phyloP scores from a whole-genome alignment of 1,140 invertebrate species.

The Papilio glaucus region DNA sequence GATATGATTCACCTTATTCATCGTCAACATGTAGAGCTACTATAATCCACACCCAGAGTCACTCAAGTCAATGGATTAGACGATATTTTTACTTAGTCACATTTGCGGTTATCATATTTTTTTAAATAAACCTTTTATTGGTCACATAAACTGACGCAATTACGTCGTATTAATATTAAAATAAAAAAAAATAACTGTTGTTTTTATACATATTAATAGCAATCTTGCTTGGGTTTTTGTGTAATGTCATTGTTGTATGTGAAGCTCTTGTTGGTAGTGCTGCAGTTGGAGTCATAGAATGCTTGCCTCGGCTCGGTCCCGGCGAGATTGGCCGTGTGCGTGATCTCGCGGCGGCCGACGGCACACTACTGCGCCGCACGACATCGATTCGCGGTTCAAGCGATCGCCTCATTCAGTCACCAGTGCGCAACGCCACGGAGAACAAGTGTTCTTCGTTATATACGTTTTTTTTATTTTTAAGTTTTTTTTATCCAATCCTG shows the following conservation, averaged over 20 bases:
- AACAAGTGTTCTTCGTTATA: slow-evolving; percentile 66
- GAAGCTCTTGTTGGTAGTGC: slow-evolving; percentile 38
- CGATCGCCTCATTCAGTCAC: slow-evolving; percentile 74
- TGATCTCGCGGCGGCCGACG: slow-evolving; percentile 47
- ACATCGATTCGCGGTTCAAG: slow-evolving; percentile 77
- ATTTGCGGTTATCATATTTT: not conserved
- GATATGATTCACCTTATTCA: not conserved
- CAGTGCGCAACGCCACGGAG: slow-evolving; percentile 76
- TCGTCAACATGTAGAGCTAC: not conserved
- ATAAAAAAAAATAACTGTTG: not conserved
- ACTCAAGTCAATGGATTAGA: no score
- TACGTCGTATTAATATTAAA: not conserved
- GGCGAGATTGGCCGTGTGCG: slow-evolving; percentile 51
- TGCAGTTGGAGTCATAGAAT: slow-evolving; percentile 43
- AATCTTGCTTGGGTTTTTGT: not conserved
- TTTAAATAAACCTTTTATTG: no score
- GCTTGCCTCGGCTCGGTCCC: slow-evolving; percentile 47
- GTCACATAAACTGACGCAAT: not conserved
- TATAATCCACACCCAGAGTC: no score
- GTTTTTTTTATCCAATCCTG: slow-evolving; percentile 66
- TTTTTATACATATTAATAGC: not conserved
- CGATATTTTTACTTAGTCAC: no score
- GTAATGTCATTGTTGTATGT: not conserved
- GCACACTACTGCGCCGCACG: slow-evolving; percentile 61
- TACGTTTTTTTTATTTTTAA: slow-evolving; percentile 68